Evolutionary conservation across 2,797 vertebrate species (phyloP).

Genomic region (Rhinophrynus dorsalis): DNA sequence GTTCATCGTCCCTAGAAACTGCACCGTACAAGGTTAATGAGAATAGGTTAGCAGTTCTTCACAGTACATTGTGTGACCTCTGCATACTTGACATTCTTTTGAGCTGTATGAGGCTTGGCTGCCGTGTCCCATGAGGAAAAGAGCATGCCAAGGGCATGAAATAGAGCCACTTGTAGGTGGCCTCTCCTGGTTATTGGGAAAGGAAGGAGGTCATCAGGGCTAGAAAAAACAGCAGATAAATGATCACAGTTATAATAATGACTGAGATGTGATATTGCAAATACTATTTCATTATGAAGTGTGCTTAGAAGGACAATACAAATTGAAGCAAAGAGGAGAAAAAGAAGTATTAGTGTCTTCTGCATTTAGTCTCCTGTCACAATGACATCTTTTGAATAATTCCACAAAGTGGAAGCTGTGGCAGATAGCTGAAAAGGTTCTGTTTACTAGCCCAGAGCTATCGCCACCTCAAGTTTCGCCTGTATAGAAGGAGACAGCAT

Average conservation of each 20-base stretch:
- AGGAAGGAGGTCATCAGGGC: constrained; percentile 56
- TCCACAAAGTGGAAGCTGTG: neutral
- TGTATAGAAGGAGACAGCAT: neutral
- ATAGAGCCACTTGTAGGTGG: constrained; percentile 47
- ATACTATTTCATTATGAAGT: neutral
- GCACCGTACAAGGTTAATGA: constrained; percentile 69
- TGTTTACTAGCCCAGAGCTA: constrained; percentile 39
- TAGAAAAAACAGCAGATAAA: constrained; percentile 53
- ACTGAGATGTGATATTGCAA: constrained; percentile 29
- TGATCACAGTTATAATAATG: too few relatives aligned
- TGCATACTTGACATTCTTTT: constrained; percentile 83
- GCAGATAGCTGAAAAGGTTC: neutral
- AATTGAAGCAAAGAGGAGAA: neutral
- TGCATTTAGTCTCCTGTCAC: constrained; percentile 7
- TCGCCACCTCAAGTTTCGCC: constrained; percentile 12
- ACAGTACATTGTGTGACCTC: constrained; percentile 69
- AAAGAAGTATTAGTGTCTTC: neutral
- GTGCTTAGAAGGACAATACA: neutral
- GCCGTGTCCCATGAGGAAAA: constrained; percentile 55
- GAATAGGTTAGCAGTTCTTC: constrained; percentile 71
- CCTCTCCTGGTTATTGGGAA: constrained; percentile 43
- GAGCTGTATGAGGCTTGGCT: constrained; percentile 80
- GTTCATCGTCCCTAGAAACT: constrained; percentile 64
- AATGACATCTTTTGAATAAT: neutral
- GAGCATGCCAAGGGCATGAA: constrained; percentile 59